Evolutionary conservation across 64 coral and sea anemone genomes (phyloP), one percentile per base, ranked within the genome.

Genomic region (Pocillopora damicornis): DNA sequence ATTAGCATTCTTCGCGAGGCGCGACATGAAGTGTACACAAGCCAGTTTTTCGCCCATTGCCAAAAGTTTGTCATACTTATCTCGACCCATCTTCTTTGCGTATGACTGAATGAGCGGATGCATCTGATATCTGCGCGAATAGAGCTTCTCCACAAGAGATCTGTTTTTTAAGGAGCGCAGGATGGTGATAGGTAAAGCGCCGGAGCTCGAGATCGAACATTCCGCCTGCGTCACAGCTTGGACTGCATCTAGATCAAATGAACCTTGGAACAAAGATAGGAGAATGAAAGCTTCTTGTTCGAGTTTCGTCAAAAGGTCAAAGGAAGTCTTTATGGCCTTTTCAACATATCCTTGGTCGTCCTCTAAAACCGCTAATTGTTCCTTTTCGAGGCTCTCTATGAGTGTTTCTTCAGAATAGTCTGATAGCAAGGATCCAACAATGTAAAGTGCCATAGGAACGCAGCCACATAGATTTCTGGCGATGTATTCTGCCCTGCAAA

Each of bases 91-190:
- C 15, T 88, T 58, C 35, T 61, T 77, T 22, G 72, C 71, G 59
- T 65, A 92, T 15, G 76, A 63, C 14, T 75, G 86, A 51, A 92
- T 88, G 9, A 92, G 91, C 23, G 91, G 80, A 88, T 92, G 86
- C 61, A 92, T 35, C 5, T 81, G 76, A 16, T 88, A 88, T 58
- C 30, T 83, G 35, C 57, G 25, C 57, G 60, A 73, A 64, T 7
- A 1, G 76, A 2, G 65, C 35, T 88, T 79, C 22, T 75, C 78
- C 37, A 92, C 60, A 65, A 92, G 86, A 34, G 77, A 92, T 59
- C 73, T 85, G 79, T 35, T 59, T 34, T 88, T 93, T n/a, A 89
- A 58, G 11, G 65, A 20, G 17, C 79, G 79, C 4, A 93, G 18
- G 64, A 65, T 76, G 12, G 22, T 25, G 22, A 76, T 37, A 25